Conservation (phyloP, 1,140 invertebrate genomes). For the Oreohelix idahoensis region DNA sequence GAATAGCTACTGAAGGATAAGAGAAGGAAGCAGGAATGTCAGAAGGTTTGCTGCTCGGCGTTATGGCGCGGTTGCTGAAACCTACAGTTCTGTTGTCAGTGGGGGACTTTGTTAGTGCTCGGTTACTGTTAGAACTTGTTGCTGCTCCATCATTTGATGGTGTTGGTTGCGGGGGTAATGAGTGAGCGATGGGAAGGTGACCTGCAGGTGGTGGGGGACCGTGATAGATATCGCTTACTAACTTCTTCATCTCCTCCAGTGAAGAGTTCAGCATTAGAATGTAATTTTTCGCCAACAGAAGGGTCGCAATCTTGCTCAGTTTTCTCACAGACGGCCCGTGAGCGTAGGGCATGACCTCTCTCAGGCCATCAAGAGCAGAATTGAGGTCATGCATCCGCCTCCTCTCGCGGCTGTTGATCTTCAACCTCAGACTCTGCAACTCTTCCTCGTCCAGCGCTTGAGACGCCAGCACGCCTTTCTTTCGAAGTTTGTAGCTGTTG, state of each 20-base stretch:
- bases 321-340: conserved; percentile 98
- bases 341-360: conserved; percentile 77
- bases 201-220: conserved; percentile 35
- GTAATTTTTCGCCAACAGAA: conserved; percentile 97
- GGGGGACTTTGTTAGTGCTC: not conserved
- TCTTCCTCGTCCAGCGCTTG: conserved; percentile 62
- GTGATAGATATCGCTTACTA: conserved; percentile 67
- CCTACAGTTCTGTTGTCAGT: not conserved
- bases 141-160: not conserved
- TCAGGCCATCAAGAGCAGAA: conserved; percentile 71
- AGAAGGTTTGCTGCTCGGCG: not conserved
- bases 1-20: not conserved
- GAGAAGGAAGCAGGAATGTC: not conserved
- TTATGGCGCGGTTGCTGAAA: not conserved
- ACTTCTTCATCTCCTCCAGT: conserved; percentile 72
- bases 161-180: conserved; percentile 8
- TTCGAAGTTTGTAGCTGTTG: conserved; percentile 36
- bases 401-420: conserved; percentile 72
- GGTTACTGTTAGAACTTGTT: not conserved
- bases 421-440: conserved; percentile 67
- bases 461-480: conserved; percentile 33
- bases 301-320: conserved; percentile 98
- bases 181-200: conserved; percentile 35
- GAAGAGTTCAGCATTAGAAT: conserved; percentile 91
- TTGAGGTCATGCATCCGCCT: conserved; percentile 73